Evolutionary conservation across 2,888 invertebrate species (phyloP).

Genomic region (Nasonovia ribisnigri): DNA sequence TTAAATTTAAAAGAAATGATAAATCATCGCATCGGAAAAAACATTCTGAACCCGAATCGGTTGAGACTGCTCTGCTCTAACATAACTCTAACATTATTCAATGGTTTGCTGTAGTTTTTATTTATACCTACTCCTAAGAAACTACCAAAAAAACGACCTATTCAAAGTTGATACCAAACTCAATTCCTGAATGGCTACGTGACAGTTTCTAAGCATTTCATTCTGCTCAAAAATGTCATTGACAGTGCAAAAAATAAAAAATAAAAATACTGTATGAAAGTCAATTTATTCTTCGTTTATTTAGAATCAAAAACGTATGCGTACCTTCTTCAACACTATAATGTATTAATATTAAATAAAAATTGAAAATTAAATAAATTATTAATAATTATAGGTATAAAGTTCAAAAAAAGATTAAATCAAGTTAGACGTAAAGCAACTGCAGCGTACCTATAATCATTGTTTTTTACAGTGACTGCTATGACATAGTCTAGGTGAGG

Average conservation of each 20-base stretch:
- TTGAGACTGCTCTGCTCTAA: neutral
- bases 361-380: neutral
- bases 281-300: neutral
- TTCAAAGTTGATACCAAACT: neutral
- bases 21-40: neutral
- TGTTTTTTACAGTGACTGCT: neutral
- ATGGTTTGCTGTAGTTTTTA: neutral
- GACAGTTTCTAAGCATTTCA: slow-evolving; percentile 1
- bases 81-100: neutral
- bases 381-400: neutral
- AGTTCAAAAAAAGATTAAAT: neutral
- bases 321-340: neutral
- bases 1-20: neutral
- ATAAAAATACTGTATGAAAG: neutral
- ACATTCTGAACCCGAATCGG: neutral
- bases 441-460: neutral
- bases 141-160: neutral
- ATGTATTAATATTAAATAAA: neutral
- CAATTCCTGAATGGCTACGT: neutral
- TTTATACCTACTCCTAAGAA: neutral
- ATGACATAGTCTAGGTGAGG: neutral
- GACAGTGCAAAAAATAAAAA: neutral
- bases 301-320: neutral
- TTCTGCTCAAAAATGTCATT: neutral
- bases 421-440: neutral